Evolutionary conservation across 2,888 invertebrate genomes (phyloP).

Genomic region (Aphodius granarius): DNA sequence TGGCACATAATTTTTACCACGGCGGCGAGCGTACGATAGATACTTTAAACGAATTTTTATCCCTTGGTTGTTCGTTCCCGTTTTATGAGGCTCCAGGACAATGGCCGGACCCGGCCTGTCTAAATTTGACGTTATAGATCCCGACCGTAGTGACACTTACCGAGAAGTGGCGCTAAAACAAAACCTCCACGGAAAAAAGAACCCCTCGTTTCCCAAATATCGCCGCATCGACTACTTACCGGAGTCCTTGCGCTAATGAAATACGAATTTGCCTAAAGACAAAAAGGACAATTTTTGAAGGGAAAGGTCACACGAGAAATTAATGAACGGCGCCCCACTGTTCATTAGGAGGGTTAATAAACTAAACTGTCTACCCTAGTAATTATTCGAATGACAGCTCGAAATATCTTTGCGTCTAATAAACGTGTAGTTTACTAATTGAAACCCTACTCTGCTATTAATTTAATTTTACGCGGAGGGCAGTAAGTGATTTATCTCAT

Average conservation of each 20-base stretch:
- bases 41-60: not conserved
- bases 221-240: not conserved
- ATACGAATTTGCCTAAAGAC: not conserved
- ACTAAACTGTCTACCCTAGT: not conserved
- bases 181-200: not conserved
- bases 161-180: not conserved
- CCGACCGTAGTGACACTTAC: not conserved
- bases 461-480: no score
- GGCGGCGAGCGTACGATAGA: not conserved
- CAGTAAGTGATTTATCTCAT: no score
- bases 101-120: not conserved
- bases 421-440: not conserved
- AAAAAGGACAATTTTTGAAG: not conserved
- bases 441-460: not conserved
- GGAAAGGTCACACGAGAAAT: not conserved
- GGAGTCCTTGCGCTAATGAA: not conserved
- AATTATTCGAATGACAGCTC: not conserved
- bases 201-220: not conserved
- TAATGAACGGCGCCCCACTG: not conserved
- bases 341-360: not conserved
- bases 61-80: not conserved
- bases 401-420: not conserved
- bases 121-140: not conserved
- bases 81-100: not conserved
- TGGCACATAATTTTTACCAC: not conserved